Percentiles rank a stretch among this genome's conserved stretches.
phyloP scores from a whole-genome alignment of 2,888 invertebrate species.

The Noctua pronuba region DNA sequence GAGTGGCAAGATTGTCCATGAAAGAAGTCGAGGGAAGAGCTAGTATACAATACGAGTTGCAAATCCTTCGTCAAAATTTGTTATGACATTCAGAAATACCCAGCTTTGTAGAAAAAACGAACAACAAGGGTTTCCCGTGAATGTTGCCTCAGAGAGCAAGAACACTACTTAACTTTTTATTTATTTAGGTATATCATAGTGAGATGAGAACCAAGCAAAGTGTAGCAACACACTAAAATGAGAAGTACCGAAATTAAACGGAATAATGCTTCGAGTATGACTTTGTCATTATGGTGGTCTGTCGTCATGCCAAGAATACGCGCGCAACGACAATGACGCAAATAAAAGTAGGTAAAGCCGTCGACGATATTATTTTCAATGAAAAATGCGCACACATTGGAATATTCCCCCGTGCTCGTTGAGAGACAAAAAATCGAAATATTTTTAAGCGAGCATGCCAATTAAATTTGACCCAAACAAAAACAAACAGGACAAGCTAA shows the following conservation, averaged over 20 bases:
- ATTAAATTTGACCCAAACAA: background rate
- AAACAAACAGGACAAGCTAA: background rate
- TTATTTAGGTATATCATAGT: background rate
- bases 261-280: constrained; percentile 7
- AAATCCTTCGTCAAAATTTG: background rate
- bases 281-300: background rate
- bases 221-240: background rate
- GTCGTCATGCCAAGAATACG: constrained; percentile 18
- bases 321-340: constrained; percentile 2
- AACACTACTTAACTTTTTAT: background rate
- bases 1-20: background rate
- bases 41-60: background rate
- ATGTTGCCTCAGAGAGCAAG: background rate
- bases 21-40: background rate
- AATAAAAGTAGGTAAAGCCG: background rate
- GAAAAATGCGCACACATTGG: background rate
- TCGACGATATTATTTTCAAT: background rate
- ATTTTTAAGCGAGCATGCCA: background rate
- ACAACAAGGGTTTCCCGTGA: background rate
- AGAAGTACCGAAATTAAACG: background rate
- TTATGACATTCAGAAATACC: no score
- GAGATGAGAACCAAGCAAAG: background rate
- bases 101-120: background rate
- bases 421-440: background rate
- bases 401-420: background rate